Conservation (phyloP, 2,113 vertebrate genomes). For the Podarcis cretensis region DNA sequence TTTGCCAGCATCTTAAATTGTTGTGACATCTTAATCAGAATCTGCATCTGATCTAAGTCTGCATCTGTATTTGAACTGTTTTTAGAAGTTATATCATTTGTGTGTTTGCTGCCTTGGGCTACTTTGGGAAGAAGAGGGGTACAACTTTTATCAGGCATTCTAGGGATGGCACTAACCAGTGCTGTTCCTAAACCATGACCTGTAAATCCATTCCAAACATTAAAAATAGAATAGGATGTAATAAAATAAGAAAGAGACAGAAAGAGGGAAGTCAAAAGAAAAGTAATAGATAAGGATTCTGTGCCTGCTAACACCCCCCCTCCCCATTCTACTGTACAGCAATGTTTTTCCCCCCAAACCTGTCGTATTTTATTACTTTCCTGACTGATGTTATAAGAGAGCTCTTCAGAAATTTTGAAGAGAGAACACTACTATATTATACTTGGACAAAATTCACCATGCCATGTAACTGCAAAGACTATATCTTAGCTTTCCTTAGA, state of each 20-base stretch:
- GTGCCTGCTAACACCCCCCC: neutral
- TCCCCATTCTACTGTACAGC: neutral
- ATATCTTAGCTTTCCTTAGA: slow-evolving; percentile 33
- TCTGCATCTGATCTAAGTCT: no score
- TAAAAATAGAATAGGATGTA: neutral
- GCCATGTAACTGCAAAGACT: neutral
- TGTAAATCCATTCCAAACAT: neutral
- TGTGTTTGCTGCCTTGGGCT: no score
- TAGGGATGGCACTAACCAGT: neutral
- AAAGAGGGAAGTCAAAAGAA: neutral
- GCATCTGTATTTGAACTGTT: no score
- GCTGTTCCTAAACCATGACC: neutral
- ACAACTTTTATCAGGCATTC: neutral
- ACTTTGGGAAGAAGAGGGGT: neutral
- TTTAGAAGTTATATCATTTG: neutral
- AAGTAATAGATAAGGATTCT: neutral
- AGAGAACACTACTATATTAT: neutral
- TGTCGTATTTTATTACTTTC: slow-evolving; percentile 19
- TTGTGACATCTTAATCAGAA: neutral
- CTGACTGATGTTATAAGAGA: neutral
- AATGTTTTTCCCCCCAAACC: neutral
- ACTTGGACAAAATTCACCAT: neutral
- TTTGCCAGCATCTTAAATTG: neutral
- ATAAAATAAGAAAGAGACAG: neutral
- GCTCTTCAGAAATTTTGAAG: neutral